These are phyloP conservation scores for Chymomyza amoena DNA, from an alignment of 2,888 invertebrate species.

Conservation along the genomic window DNA sequence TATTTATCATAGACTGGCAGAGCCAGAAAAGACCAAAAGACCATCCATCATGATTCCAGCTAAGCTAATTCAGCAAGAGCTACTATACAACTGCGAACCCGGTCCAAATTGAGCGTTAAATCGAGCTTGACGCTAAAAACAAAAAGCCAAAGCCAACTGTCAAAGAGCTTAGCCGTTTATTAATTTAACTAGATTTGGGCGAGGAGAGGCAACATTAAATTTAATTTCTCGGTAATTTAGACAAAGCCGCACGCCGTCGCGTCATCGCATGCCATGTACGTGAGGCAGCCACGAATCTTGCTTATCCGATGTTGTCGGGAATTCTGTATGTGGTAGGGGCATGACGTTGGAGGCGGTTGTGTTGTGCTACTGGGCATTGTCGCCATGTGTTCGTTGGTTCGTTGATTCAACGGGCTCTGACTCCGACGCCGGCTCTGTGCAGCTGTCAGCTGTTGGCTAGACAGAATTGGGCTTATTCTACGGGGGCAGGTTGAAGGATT, in stretches of 20 bases:
- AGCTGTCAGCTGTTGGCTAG: slow-evolving; percentile 61
- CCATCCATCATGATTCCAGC: slow-evolving; percentile 15
- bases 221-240: slow-evolving; percentile 58
- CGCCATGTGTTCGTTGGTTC: slow-evolving; percentile 10
- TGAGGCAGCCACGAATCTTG: slow-evolving; percentile 17
- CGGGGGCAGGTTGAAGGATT: too few relatives aligned
- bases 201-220: slow-evolving; percentile 48
- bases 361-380: not conserved
- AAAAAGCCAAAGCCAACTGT: slow-evolving; percentile 27
- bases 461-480: slow-evolving; percentile 60
- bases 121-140: slow-evolving; percentile 45
- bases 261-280: not conserved
- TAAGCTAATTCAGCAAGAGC: slow-evolving; percentile 1
- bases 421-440: slow-evolving; percentile 39
- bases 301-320: not conserved
- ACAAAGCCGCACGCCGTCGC: slow-evolving; percentile 31
- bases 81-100: slow-evolving; percentile 31
- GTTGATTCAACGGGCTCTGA: slow-evolving; percentile 16
- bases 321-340: not conserved
- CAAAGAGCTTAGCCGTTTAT: slow-evolving; percentile 54
- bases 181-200: slow-evolving; percentile 59
- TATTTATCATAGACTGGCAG: slow-evolving; percentile 57
- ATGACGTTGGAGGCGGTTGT: not conserved
- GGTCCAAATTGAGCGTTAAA: slow-evolving; percentile 58
- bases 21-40: not conserved